Conservation (phyloP, 2,888 invertebrate genomes). For the Hirtodrosophila alboralis region DNA sequence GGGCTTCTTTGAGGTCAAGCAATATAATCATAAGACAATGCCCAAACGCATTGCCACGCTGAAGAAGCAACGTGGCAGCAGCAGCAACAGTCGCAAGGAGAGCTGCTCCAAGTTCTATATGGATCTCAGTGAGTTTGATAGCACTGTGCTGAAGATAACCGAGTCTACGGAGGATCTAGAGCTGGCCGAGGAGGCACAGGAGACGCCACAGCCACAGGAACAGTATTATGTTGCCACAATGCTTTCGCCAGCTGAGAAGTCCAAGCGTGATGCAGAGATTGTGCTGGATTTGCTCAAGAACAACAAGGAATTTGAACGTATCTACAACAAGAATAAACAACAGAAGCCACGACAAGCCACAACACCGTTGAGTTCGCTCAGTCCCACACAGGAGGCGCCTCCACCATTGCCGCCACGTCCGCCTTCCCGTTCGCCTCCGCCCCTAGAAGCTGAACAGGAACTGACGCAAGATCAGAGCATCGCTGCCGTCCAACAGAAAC, state of each 20-base stretch:
- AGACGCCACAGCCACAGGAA: slow-evolving; percentile 18
- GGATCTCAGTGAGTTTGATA: slow-evolving; percentile 86
- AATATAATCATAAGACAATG: slow-evolving; percentile 88
- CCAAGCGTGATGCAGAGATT: slow-evolving; percentile 86
- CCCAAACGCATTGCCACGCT: slow-evolving; percentile 89
- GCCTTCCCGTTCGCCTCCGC: slow-evolving; percentile 83
- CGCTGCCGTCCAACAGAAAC: too few species aligned
- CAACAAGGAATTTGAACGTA: slow-evolving; percentile 91
- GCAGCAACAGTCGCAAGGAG: slow-evolving; percentile 85
- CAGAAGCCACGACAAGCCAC: slow-evolving; percentile 86
- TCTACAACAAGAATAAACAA: slow-evolving; percentile 89
- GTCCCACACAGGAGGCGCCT: slow-evolving; percentile 54
- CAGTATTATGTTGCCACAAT: slow-evolving; percentile 43
- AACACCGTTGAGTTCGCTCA: slow-evolving; percentile 53
- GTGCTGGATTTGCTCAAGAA: slow-evolving; percentile 93
- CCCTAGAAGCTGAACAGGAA: slow-evolving; percentile 77
- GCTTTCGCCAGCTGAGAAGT: slow-evolving; percentile 86
- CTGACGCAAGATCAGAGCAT: slow-evolving; percentile 1
- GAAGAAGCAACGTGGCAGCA: slow-evolving; percentile 87
- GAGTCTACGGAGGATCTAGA: slow-evolving; percentile 87
- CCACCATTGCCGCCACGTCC: slow-evolving; percentile 81
- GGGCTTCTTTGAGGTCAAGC: slow-evolving; percentile 85
- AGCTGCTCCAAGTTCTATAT: slow-evolving; percentile 88
- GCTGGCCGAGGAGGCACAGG: slow-evolving; percentile 58
- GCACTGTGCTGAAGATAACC: slow-evolving; percentile 86